These are phyloP conservation scores for Brachirus orientalis DNA, from an alignment of 2,113 vertebrate species.

Conservation along the genomic window DNA sequence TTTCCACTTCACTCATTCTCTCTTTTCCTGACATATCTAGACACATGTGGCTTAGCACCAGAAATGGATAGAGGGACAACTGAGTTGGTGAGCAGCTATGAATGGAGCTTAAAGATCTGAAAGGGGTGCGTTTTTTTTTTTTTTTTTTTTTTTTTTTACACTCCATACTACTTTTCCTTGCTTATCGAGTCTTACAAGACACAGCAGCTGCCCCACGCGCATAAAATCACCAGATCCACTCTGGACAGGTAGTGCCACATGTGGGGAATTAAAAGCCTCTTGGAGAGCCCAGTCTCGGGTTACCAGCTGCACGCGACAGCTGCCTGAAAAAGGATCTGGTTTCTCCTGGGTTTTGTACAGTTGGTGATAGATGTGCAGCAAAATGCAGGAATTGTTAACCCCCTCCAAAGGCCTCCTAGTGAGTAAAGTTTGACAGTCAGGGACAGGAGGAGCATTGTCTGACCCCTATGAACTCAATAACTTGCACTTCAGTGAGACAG, in stretches of 20 bases:
- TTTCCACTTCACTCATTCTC: slow-evolving; percentile 47
- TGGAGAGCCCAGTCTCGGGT: slow-evolving; percentile 57
- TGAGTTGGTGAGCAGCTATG: slow-evolving; percentile 25
- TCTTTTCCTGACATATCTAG: slow-evolving; percentile 49
- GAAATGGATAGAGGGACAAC: slow-evolving; percentile 26
- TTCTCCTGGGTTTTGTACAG: slow-evolving; percentile 78
- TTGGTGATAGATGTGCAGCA: slow-evolving; percentile 76
- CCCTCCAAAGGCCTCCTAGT: slow-evolving; percentile 45
- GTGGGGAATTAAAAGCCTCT: slow-evolving; percentile 74
- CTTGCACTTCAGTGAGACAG: slow-evolving; percentile 3
- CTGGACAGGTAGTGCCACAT: slow-evolving; percentile 84
- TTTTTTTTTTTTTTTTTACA: background rate
- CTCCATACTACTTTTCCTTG: background rate
- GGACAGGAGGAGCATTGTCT: slow-evolving; percentile 72
- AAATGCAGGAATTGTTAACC: slow-evolving; percentile 63
- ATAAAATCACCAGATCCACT: slow-evolving; percentile 78
- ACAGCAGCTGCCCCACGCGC: slow-evolving; percentile 76
- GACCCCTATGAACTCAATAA: slow-evolving; percentile 52
- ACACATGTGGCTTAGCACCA: slow-evolving; percentile 72
- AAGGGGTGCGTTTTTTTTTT: background rate
- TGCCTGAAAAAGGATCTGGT: slow-evolving; percentile 77
- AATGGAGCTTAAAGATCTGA: slow-evolving; percentile 29
- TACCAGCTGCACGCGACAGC: slow-evolving; percentile 85
- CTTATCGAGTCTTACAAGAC: slow-evolving; percentile 52
- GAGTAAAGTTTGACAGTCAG: slow-evolving; percentile 74